Evolutionary conservation across 2,113 vertebrate species (phyloP).

Genomic region (Colaptes auratus): DNA sequence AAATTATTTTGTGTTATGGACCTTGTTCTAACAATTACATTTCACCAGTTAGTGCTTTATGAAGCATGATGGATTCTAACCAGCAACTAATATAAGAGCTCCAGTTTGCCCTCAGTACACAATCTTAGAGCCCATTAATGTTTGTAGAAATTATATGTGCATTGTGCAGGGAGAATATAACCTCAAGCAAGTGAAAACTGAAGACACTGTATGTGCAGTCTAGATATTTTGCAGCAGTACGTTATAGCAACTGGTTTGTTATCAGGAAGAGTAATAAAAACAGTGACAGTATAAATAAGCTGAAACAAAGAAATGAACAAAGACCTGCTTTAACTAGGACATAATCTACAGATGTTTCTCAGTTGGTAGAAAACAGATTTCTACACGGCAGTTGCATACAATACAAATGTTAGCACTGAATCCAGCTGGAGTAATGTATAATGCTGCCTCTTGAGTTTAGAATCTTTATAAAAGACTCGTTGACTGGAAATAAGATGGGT

Average conservation of each 20-base stretch:
- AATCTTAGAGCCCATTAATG: conserved; percentile 57
- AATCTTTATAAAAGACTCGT: background rate
- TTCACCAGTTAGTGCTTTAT: conserved; percentile 58
- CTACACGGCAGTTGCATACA: conserved; percentile 37
- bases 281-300: conserved; percentile 34
- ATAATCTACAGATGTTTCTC: conserved; percentile 69
- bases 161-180: conserved; percentile 15
- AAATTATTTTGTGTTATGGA: conserved; percentile 39
- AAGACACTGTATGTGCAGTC: background rate
- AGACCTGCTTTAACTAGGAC: conserved; percentile 36
- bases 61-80: conserved; percentile 47
- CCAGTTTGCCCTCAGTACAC: conserved; percentile 35
- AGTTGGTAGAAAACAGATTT: conserved; percentile 67
- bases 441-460: conserved; percentile 1
- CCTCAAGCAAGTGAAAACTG: conserved; percentile 38
- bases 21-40: conserved; percentile 42
- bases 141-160: conserved; percentile 40
- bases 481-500: background rate
- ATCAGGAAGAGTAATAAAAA: conserved; percentile 68
- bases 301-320: conserved; percentile 12
- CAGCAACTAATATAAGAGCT: conserved; percentile 41
- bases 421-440: conserved; percentile 43
- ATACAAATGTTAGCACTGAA: conserved; percentile 53
- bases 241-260: conserved; percentile 41
- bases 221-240: conserved; percentile 52